A percentile compares a stretch with the other conserved stretches of the same genome.
Evolutionary conservation across 2,888 invertebrate genomes (phyloP).

Genomic region (Glyphotaelius pellucidus): DNA sequence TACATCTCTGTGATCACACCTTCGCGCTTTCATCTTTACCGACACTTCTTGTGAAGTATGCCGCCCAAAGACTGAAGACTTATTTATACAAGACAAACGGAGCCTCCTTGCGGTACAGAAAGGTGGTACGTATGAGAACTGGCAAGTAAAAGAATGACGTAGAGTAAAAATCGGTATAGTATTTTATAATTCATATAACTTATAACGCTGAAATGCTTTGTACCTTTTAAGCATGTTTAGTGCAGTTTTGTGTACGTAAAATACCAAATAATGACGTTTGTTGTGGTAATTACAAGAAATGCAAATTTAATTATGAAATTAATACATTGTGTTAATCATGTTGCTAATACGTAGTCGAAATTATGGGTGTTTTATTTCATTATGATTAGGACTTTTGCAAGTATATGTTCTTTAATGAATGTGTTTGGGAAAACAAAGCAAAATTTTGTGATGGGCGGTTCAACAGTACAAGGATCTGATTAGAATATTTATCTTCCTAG

Average conservation of each 20-base stretch:
- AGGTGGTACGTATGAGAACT: not conserved
- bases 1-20: slow-evolving; percentile 54
- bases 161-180: not conserved
- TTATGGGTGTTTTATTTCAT: not conserved
- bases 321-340: not conserved
- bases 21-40: slow-evolving; percentile 56
- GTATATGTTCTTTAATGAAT: too few species aligned
- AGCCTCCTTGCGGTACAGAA: not conserved
- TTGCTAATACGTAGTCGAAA: not conserved
- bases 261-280: not conserved
- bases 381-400: not conserved
- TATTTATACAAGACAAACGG: slow-evolving; percentile 30
- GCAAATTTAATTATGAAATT: not conserved
- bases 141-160: not conserved
- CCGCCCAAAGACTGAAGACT: slow-evolving; percentile 34
- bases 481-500: too few species aligned
- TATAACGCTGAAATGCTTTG: not conserved
- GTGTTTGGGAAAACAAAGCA: too few species aligned
- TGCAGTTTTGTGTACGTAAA: not conserved
- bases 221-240: not conserved
- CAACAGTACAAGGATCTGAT: too few species aligned
- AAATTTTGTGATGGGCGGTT: too few species aligned
- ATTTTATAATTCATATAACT: not conserved
- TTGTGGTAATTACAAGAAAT: not conserved
- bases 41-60: slow-evolving; percentile 44